phyloP scores from a whole-genome alignment of 2,797 vertebrate genomes.

The Okamejei kenojei region DNA sequence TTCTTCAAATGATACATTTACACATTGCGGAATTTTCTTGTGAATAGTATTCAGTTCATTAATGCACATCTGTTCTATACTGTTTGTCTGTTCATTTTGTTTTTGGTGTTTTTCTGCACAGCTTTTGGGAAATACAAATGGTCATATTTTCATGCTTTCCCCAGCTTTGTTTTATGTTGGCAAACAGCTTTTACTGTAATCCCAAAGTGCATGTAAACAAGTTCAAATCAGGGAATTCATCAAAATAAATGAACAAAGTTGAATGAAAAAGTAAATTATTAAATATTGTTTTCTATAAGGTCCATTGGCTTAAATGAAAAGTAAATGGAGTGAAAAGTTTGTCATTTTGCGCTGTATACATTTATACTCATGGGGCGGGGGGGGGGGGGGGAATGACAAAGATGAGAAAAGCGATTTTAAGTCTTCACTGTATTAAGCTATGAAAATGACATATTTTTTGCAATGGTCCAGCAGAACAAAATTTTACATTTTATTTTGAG shows the following conservation, averaged over 20 bases:
- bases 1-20: not conserved
- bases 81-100: not conserved
- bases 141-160: not conserved
- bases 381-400: not conserved
- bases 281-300: constrained; percentile 13
- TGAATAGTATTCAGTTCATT: constrained; percentile 13
- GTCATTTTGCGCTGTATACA: not conserved
- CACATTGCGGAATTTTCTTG: not conserved
- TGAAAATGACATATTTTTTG: not conserved
- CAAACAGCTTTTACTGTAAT: not conserved
- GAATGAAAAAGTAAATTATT: not conserved
- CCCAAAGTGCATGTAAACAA: not conserved
- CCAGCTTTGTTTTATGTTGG: not conserved
- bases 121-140: not conserved
- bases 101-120: not conserved
- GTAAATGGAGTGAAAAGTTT: constrained; percentile 37
- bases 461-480: not conserved
- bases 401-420: not conserved
- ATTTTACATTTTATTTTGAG: not conserved
- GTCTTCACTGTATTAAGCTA: not conserved
- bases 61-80: constrained; percentile 18
- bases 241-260: not conserved
- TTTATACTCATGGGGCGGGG: not conserved
- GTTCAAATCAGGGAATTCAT: not conserved
- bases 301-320: constrained; percentile 2